Percentiles rank a stretch among this genome's conserved stretches.
Evolutionary conservation across 2,113 vertebrate genomes (phyloP).

Genomic region (zebrafish (Danio rerio)): GRCz12tu NC_133181.1:15558501-15559000

Average conservation of each 20-base stretch:
- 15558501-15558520: slow-evolving; percentile 10
- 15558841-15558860: too few species aligned
- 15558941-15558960: too few species aligned
- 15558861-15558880: too few species aligned
- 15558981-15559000: too few species aligned
- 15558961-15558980: too few species aligned
- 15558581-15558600: slow-evolving; percentile 33
- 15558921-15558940: too few species aligned
- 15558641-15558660: slow-evolving; percentile 50
- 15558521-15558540: slow-evolving; percentile 27
- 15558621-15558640: slow-evolving; percentile 43
- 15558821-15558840: not conserved
- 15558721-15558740: slow-evolving; percentile 22
- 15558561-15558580: not conserved
- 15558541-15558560: not conserved
- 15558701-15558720: slow-evolving; percentile 39
- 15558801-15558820: not conserved
- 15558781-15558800: not conserved
- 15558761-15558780: slow-evolving; percentile 3
- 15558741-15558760: slow-evolving; percentile 11
- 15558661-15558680: slow-evolving; percentile 39
- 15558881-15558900: too few species aligned
- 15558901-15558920: too few species aligned
- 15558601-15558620: slow-evolving; percentile 42
- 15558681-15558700: slow-evolving; percentile 39